Percentiles rank a stretch among this genome's conserved stretches.
phyloP scores from a whole-genome alignment of 2,888 invertebrate genomes.

The Lobophora halterata region DNA sequence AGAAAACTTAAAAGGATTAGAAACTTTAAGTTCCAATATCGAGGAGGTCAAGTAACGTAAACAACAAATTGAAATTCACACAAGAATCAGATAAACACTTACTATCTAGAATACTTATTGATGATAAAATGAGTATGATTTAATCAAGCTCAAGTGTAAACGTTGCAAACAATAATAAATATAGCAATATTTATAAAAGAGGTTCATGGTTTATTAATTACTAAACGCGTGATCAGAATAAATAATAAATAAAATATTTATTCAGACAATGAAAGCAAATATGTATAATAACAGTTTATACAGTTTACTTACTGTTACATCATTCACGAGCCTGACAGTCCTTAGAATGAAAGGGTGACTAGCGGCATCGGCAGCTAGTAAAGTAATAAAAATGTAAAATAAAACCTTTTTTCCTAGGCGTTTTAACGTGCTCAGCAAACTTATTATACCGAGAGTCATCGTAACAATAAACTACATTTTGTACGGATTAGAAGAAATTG shows the following conservation, averaged over 20 bases:
- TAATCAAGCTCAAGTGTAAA: no score
- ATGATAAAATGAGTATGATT: neutral
- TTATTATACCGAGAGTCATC: constrained; percentile 43
- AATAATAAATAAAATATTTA: no score
- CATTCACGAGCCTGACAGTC: neutral
- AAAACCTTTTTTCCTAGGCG: constrained; percentile 40
- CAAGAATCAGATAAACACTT: constrained; percentile 13
- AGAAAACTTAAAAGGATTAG: no score
- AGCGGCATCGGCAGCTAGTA: constrained; percentile 7
- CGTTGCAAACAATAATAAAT: no score
- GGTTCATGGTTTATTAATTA: no score
- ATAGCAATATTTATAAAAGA: no score
- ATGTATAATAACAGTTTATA: neutral
- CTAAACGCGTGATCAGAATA: no score
- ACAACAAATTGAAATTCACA: no score
- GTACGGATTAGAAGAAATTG: constrained; percentile 44
- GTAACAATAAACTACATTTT: constrained; percentile 40
- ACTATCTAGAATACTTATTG: constrained; percentile 3
- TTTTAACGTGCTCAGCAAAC: constrained; percentile 42
- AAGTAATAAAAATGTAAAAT: neutral
- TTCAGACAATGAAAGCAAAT: neutral
- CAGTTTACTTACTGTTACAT: neutral
- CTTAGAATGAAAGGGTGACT: constrained; percentile 8
- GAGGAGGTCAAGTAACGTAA: no score
- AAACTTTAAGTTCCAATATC: no score